Percentiles rank a stretch among this genome's conserved stretches.
Conservation (phyloP, 2,113 vertebrate species). For the Fulica atra region DNA sequence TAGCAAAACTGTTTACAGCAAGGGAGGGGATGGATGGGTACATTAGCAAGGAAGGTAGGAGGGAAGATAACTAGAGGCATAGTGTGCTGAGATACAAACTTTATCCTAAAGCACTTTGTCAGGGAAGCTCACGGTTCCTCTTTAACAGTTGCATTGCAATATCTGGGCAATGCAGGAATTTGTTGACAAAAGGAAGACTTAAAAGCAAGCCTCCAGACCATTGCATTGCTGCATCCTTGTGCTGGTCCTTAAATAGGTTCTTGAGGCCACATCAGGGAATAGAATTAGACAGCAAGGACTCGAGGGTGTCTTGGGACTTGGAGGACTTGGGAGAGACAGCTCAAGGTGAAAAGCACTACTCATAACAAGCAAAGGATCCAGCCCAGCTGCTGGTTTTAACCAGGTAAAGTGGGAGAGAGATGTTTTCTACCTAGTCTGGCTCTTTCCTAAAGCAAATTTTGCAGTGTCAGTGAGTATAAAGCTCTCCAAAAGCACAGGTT, state of each 20-base stretch:
- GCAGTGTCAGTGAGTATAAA: neutral
- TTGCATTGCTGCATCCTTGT: neutral
- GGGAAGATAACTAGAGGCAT: neutral
- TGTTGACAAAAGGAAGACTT: neutral
- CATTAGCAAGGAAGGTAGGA: neutral
- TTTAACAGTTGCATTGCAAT: neutral
- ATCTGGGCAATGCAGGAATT: neutral
- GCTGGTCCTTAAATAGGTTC: neutral
- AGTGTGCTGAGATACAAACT: neutral
- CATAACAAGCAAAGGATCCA: neutral
- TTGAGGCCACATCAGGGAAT: neutral
- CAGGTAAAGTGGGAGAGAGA: neutral
- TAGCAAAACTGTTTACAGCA: neutral
- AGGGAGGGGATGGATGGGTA: neutral
- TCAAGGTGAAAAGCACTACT: neutral
- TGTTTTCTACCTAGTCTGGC: neutral
- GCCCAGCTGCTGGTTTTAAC: neutral
- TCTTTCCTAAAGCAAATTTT: neutral
- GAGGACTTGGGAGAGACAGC: neutral
- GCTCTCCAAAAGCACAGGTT: neutral
- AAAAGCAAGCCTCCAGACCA: neutral
- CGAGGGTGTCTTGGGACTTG: accelerated
- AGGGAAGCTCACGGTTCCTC: neutral
- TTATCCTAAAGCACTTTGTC: neutral
- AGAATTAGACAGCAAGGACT: accelerated